These are phyloP conservation scores for Columba livia DNA, from an alignment of 2,113 vertebrate species.

Conservation along the genomic window DNA sequence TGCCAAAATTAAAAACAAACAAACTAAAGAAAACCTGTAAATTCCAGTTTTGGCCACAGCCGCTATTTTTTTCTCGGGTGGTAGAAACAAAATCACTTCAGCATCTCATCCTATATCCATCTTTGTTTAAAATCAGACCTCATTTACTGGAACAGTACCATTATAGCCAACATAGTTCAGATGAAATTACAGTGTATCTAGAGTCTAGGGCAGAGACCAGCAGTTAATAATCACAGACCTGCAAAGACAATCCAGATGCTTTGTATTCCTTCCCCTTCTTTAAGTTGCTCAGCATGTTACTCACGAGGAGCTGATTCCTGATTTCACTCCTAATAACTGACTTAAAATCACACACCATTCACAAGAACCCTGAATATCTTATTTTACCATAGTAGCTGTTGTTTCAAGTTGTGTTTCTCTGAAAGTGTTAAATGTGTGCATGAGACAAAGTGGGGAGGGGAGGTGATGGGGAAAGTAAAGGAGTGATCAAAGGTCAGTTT, in stretches of 20 bases:
- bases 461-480: accelerated
- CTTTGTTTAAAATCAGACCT: neutral
- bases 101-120: neutral
- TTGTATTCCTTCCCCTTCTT: neutral
- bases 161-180: neutral
- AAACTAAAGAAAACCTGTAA: neutral
- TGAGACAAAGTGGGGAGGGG: neutral
- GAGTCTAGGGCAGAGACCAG: neutral
- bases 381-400: neutral
- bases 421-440: neutral
- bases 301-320: neutral
- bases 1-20: neutral
- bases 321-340: neutral
- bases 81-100: neutral
- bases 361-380: neutral
- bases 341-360: neutral
- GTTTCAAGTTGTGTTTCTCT: neutral
- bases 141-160: neutral
- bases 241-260: neutral
- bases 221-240: neutral
- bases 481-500: neutral
- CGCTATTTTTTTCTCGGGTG: neutral
- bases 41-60: neutral
- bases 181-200: neutral
- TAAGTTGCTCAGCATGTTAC: neutral